A percentile compares a stretch with the other conserved stretches of the same genome.
Evolutionary conservation across 2,113 vertebrate species (phyloP).

Genomic region (Coracopsis vasa): DNA sequence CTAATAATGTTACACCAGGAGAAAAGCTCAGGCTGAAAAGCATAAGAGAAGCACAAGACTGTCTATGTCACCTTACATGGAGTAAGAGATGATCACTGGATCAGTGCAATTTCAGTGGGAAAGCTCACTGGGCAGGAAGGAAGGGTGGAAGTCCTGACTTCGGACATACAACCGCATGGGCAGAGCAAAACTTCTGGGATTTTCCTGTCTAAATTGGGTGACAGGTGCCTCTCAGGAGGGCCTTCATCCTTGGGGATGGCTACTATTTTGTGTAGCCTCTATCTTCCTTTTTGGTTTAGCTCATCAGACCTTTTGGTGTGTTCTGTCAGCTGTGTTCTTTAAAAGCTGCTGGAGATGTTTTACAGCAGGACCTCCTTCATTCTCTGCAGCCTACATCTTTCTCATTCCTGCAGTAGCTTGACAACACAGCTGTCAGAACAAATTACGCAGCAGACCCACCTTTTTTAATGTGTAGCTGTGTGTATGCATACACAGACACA

Average conservation of each 20-base stretch:
- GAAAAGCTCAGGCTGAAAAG: background rate
- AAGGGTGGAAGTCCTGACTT: background rate
- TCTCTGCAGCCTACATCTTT: background rate
- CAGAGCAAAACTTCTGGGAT: background rate
- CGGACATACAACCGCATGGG: background rate
- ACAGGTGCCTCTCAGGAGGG: background rate
- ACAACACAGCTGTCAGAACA: background rate
- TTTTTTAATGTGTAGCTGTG: background rate
- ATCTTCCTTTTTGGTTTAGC: background rate
- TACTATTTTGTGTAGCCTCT: background rate
- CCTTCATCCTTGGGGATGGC: background rate
- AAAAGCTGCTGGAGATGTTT: background rate
- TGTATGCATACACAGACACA: too few relatives aligned
- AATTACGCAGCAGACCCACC: background rate
- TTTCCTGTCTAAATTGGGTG: background rate
- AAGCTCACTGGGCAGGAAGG: background rate
- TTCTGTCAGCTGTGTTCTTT: background rate
- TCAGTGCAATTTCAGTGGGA: background rate
- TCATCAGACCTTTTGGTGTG: background rate
- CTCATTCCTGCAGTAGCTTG: background rate
- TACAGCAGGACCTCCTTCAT: background rate
- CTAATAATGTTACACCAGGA: background rate
- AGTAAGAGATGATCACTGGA: background rate
- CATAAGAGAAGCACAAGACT: background rate
- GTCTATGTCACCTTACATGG: fast-evolving